Percentiles rank a stretch among this genome's conserved stretches.
Evolutionary conservation across 1,140 invertebrate species (phyloP).

Genomic region (Agrypnia vestita): DNA sequence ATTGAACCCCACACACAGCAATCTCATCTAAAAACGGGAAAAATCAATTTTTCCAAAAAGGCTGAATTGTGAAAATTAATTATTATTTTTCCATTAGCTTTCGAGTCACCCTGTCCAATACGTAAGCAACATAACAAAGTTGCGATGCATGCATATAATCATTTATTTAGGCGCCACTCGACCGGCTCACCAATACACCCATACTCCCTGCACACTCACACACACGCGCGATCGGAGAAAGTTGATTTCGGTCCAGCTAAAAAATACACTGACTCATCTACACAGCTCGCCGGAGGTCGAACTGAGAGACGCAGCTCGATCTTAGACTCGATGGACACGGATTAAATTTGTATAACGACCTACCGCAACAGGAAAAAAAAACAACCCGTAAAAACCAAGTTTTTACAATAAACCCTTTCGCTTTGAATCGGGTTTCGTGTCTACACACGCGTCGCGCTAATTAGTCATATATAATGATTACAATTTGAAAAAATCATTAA

Average conservation of each 20-base stretch:
- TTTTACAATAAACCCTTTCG: too few relatives aligned
- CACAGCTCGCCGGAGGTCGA: not conserved
- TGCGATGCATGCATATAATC: constrained; percentile 7
- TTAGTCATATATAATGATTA: too few relatives aligned
- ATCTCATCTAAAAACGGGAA: not conserved
- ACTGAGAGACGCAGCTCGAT: too few relatives aligned
- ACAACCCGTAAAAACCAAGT: too few relatives aligned
- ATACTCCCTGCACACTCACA: not conserved
- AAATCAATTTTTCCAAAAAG: not conserved
- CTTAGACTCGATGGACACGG: too few relatives aligned
- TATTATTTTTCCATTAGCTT: not conserved
- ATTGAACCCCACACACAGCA: too few relatives aligned
- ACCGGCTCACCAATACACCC: not conserved
- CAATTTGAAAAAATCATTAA: too few relatives aligned
- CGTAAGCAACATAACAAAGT: not conserved
- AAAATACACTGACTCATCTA: constrained; percentile 5
- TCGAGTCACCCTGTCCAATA: not conserved
- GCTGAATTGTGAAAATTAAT: not conserved
- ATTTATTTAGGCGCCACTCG: constrained; percentile 8
- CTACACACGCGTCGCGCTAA: too few relatives aligned
- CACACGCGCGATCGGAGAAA: not conserved
- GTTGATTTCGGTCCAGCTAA: constrained; percentile 1
- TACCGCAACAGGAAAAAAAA: too few relatives aligned
- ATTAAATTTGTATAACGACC: too few relatives aligned
- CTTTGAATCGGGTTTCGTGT: too few relatives aligned